Evolutionary conservation across 1,140 invertebrate species (phyloP), one percentile per base, ranked within the genome.

Genomic region (Danaus plexippus): DNA sequence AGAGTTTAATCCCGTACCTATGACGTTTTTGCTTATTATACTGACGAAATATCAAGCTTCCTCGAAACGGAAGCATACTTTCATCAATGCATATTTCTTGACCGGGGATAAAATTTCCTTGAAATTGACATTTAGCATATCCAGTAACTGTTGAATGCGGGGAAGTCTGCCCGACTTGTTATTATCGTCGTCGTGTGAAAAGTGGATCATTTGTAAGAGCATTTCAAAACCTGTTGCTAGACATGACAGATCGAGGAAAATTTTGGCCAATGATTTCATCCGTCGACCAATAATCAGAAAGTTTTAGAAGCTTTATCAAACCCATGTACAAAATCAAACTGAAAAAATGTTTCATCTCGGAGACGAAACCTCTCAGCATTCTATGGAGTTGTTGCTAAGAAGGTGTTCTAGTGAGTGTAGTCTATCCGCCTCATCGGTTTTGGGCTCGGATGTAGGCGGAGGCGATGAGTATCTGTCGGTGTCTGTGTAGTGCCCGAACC

Each of bases 1-100:
- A 78, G 10, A 75, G 43, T 69, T 83, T 85, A 1, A 81, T 71
- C 8, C 77, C 77, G 56, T 79, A 84, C 63, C 80, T 81, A 58
- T 83, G 75, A 8, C 64, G 45, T 63, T 85, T 83, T 64, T 75
- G 66, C 43, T 73, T 73, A 61, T 78, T 68, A 57, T 85, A 81
- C 49, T 83, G 78, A 9, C 66, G 56, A 52, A 77, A 81, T 71
- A 73, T 18, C 13, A 85, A 66, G 7, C 79, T 54, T 42, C 80
- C 77, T 43, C 73, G 57, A 64, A 80, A 85, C 1, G 76, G 73
- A 15, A 85, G 66, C 56, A 69, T 54, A 43, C 62, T 69, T 43
- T 73, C 63, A 64, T 69, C 69, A 45, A 86, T 61, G 52, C 68
- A 73, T 59, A 86, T 57, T 11, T 70, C 64, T 70, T 77, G 46